phyloP scores from a whole-genome alignment of 2,888 invertebrate genomes.

The Teleogryllus oceanicus region DNA sequence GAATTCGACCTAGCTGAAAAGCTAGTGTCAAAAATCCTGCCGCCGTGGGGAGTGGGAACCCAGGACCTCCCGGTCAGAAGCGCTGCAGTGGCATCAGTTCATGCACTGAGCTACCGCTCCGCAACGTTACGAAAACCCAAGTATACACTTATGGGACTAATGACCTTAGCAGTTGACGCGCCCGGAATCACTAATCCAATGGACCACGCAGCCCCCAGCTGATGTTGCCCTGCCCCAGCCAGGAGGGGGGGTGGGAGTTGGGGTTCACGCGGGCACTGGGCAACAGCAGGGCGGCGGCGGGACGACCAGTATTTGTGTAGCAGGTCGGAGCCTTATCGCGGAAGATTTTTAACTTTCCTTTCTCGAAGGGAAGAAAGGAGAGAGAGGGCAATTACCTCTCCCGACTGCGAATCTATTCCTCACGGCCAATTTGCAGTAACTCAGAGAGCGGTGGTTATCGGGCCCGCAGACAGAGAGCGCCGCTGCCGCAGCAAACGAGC shows the following conservation, averaged over 20 bases:
- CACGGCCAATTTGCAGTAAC: conserved; percentile 18
- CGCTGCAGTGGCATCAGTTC: too few relatives aligned
- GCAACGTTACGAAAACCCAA: too few relatives aligned
- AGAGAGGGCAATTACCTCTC: conserved; percentile 8
- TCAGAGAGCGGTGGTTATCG: background rate
- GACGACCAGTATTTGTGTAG: background rate
- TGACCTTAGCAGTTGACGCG: too few relatives aligned
- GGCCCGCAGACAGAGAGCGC: background rate
- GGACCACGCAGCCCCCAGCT: background rate
- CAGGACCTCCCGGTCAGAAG: too few relatives aligned
- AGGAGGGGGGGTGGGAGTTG: background rate
- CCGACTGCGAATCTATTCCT: conserved; percentile 6
- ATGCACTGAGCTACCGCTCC: too few relatives aligned
- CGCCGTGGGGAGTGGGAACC: too few relatives aligned
- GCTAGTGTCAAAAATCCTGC: too few relatives aligned
- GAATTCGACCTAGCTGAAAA: too few relatives aligned
- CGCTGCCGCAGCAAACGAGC: background rate
- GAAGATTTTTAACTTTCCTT: conserved; percentile 1
- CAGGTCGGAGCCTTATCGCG: background rate
- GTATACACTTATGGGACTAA: too few relatives aligned
- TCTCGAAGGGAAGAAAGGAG: background rate
- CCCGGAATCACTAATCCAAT: background rate
- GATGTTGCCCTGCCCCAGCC: background rate
- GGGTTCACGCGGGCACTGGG: background rate
- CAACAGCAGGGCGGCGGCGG: background rate